Percentiles rank a stretch among this genome's conserved stretches.
phyloP scores from a whole-genome alignment of 2,113 vertebrate species.

The Brienomyrus longianalis region DNA sequence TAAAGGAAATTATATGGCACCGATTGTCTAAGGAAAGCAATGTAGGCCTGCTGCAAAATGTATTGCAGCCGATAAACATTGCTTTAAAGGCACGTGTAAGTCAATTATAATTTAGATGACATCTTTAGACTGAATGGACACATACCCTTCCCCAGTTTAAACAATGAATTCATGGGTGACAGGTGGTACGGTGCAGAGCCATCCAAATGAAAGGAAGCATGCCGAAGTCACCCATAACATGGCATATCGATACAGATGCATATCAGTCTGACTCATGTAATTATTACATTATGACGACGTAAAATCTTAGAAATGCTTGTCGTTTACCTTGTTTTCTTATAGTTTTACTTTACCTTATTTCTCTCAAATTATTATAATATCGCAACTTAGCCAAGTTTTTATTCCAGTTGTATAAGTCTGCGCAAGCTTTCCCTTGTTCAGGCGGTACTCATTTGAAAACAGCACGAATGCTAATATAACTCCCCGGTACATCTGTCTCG shows the following conservation, averaged over 20 bases:
- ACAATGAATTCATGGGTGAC: conserved; percentile 16
- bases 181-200: conserved; percentile 17
- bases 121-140: not conserved
- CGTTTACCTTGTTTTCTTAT: not conserved
- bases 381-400: not conserved
- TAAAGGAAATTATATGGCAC: too few species aligned
- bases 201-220: not conserved
- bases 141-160: conserved; percentile 5
- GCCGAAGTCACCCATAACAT: not conserved
- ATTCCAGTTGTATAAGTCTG: not conserved
- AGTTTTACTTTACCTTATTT: not conserved
- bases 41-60: not conserved
- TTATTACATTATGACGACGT: not conserved
- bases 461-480: not conserved
- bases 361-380: not conserved
- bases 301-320: not conserved
- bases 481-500: conserved; percentile 10
- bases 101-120: not conserved
- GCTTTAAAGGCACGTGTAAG: conserved; percentile 10
- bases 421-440: not conserved
- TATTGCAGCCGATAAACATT: not conserved
- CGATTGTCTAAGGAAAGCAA: not conserved
- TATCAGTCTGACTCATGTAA: not conserved
- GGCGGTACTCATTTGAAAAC: not conserved
- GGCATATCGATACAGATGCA: conserved; percentile 16